These are phyloP conservation scores for Brachypodius melanocephalos DNA, from an alignment of 2,113 vertebrate species.

Conservation along the genomic window DNA sequence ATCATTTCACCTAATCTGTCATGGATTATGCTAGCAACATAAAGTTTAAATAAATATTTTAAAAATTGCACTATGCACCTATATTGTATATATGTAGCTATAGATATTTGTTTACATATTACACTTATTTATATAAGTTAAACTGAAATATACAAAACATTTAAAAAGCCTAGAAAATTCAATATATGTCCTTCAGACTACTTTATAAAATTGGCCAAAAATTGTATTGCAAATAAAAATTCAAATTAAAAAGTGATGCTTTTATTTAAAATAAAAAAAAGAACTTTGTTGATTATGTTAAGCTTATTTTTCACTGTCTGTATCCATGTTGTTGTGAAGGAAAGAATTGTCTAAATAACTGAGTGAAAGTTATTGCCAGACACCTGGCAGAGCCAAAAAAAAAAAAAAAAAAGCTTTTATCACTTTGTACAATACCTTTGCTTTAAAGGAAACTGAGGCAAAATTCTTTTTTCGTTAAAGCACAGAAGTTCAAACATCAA, in stretches of 20 bases:
- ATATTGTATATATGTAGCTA: background rate
- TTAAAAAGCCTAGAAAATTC: background rate
- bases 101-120: background rate
- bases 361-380: background rate
- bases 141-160: background rate
- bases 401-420: background rate
- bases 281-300: background rate
- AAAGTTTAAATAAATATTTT: background rate
- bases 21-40: background rate
- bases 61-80: background rate
- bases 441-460: background rate
- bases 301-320: background rate
- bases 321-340: background rate
- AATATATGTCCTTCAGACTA: background rate
- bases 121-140: background rate
- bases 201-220: background rate
- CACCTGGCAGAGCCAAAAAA: background rate
- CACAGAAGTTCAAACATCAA: background rate
- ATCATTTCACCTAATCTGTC: background rate
- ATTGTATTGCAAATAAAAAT: background rate
- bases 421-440: background rate
- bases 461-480: background rate
- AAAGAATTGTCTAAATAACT: background rate
- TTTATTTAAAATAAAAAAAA: background rate
- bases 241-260: background rate